These are phyloP conservation scores for Macropus fuliginosus DNA, from an alignment of 2,797 vertebrate species.

Conservation along the genomic window DNA sequence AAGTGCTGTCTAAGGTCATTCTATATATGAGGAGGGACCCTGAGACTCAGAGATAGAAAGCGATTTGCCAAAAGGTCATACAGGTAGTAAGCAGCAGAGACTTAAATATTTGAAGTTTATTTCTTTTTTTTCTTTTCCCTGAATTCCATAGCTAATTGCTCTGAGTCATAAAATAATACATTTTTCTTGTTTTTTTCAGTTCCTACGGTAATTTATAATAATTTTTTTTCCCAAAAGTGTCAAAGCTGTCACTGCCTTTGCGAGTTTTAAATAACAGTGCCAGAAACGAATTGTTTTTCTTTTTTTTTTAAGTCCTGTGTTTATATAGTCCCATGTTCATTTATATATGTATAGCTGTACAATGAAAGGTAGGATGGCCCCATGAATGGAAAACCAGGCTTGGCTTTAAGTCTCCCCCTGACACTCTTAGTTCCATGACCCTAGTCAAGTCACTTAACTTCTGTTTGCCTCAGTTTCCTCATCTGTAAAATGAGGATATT, in stretches of 20 bases:
- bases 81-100: not conserved
- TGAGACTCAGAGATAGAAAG: not conserved
- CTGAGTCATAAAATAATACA: not conserved
- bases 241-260: not conserved
- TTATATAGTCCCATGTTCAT: not conserved
- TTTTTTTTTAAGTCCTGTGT: not conserved
- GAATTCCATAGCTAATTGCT: not conserved
- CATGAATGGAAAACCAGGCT: not conserved
- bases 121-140: not conserved
- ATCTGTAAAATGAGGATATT: not conserved
- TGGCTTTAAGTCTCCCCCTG: not conserved
- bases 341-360: not conserved
- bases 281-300: not conserved
- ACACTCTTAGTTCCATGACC: not conserved
- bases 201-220: not conserved
- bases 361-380: not conserved
- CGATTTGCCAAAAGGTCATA: not conserved
- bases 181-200: not conserved
- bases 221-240: not conserved
- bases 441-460: not conserved
- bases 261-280: not conserved
- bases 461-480: not conserved
- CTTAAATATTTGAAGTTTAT: not conserved
- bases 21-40: not conserved
- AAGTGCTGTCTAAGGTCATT: not conserved